Conservation (phyloP, 64 coral and sea anemone species). For the Pocillopora verrucosa region DNA sequence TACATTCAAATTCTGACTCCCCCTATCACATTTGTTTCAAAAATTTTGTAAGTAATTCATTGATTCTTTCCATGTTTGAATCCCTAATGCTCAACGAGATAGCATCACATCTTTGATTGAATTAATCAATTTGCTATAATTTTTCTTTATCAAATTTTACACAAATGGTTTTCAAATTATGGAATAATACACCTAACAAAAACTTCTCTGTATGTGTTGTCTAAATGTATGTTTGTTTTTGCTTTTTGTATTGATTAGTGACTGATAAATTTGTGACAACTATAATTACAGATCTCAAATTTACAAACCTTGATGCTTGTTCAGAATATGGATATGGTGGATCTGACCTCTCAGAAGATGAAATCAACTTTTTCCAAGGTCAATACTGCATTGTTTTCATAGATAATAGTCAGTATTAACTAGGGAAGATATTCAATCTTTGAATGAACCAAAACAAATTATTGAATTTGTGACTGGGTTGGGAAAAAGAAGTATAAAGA, state of each 20-base stretch:
- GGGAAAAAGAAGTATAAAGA: no score
- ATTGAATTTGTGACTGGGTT: no score
- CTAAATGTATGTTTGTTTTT: not conserved
- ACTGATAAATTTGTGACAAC: not conserved
- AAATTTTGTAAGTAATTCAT: not conserved
- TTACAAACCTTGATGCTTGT: conserved; percentile 18
- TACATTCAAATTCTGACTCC: not conserved
- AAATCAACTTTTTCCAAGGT: conserved; percentile 34
- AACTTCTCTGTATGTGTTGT: no score
- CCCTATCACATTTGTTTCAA: not conserved
- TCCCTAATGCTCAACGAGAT: no score
- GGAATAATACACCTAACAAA: no score
- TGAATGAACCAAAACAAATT: not conserved
- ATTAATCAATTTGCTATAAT: no score
- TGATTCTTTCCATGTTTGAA: no score
- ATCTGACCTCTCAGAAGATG: conserved; percentile 21
- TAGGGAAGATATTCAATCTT: not conserved
- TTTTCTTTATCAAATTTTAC: no score
- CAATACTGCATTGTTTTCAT: not conserved
- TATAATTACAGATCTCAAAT: not conserved
- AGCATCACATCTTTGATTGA: no score
- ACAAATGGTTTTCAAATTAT: no score
- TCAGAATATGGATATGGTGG: conserved; percentile 36
- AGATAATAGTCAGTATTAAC: not conserved
- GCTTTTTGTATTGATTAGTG: not conserved